A percentile compares a stretch with the other conserved stretches of the same genome.
Evolutionary conservation across 2,888 invertebrate genomes (phyloP).

Genomic region (Eristalis intricaria): DNA sequence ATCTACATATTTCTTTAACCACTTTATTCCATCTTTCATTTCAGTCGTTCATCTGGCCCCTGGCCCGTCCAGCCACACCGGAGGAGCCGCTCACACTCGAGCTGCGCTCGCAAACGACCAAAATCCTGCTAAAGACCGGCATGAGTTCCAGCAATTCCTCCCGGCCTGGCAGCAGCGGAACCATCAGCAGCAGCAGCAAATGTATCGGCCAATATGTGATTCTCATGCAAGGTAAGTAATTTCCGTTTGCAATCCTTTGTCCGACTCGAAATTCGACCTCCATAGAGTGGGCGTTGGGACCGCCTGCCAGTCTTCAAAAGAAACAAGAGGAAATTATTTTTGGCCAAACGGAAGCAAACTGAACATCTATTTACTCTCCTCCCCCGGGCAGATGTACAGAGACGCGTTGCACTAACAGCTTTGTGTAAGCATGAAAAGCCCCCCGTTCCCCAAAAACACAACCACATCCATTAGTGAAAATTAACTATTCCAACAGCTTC

Average conservation of each 20-base stretch:
- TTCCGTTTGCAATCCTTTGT: not conserved
- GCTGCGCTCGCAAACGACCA: constrained; percentile 78
- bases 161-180: constrained; percentile 74
- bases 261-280: not conserved
- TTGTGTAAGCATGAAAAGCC: not conserved
- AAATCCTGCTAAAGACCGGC: constrained; percentile 76
- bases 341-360: constrained; percentile 26
- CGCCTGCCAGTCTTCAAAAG: not conserved
- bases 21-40: constrained; percentile 72
- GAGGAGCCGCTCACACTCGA: constrained; percentile 85
- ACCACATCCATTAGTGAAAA: constrained; percentile 62
- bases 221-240: constrained; percentile 78
- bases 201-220: constrained; percentile 78
- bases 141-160: constrained; percentile 74
- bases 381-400: not conserved
- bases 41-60: constrained; percentile 87
- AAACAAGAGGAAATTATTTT: constrained; percentile 3
- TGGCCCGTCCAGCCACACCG: constrained; percentile 85
- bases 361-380: constrained; percentile 42
- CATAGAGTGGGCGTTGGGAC: no score
- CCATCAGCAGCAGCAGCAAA: constrained; percentile 78
- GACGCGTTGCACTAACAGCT: constrained; percentile 3
- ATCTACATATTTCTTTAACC: no score
- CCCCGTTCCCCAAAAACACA: not conserved
- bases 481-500: constrained; percentile 46